These are phyloP conservation scores for Brachypterus glaber DNA, from an alignment of 2,888 invertebrate genomes.

Conservation along the genomic window DNA sequence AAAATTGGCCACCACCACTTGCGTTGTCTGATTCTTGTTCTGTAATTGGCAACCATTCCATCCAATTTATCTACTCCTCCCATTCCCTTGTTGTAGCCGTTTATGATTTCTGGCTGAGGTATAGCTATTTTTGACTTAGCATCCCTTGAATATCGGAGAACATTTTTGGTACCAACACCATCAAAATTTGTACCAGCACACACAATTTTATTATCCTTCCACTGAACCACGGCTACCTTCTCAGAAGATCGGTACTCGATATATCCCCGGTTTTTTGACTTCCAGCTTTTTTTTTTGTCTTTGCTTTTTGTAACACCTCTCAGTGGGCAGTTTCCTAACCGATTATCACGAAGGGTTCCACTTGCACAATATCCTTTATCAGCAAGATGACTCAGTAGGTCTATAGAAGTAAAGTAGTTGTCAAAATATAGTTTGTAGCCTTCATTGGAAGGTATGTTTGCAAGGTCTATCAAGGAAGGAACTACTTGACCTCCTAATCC, in stretches of 20 bases:
- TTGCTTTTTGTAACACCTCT: background rate
- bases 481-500: slow-evolving; percentile 9
- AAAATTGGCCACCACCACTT: slow-evolving; percentile 18
- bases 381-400: background rate
- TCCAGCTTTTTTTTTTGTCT: background rate
- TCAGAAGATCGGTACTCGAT: background rate
- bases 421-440: slow-evolving; percentile 2
- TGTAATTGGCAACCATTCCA: slow-evolving; percentile 15
- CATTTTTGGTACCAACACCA: background rate
- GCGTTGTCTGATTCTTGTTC: slow-evolving; percentile 19
- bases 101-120: slow-evolving; percentile 2
- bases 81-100: slow-evolving; percentile 14
- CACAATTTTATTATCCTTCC: background rate
- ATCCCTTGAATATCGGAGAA: background rate
- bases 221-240: background rate
- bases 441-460: background rate
- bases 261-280: no score
- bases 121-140: slow-evolving; percentile 4
- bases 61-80: slow-evolving; percentile 18
- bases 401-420: background rate
- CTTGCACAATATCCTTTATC: background rate
- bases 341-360: background rate
- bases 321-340: background rate
- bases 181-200: background rate
- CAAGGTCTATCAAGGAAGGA: background rate